Percentiles rank a stretch among this genome's conserved stretches.
Conservation (phyloP, 2,797 vertebrate genomes). For the Scolopax rusticola region DNA sequence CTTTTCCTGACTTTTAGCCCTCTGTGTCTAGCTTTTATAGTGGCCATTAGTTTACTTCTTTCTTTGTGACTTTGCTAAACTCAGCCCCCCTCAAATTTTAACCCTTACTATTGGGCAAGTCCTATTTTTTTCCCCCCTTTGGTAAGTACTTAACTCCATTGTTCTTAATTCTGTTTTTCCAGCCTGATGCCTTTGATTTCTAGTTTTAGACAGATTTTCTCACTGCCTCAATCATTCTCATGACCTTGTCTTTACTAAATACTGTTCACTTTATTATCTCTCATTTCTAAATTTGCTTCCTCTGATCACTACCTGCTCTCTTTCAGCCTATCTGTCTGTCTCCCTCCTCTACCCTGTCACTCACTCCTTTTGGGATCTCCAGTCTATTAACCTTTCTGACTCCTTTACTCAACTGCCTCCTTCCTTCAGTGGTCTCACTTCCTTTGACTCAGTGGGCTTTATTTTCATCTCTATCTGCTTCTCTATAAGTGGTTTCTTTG, state of each 20-base stretch:
- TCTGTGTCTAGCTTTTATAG: background rate
- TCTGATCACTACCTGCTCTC: slow-evolving; percentile 60
- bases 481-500: background rate
- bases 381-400: slow-evolving; percentile 72
- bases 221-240: slow-evolving; percentile 18
- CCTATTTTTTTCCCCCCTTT: background rate
- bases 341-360: slow-evolving; percentile 52
- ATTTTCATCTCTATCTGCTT: background rate
- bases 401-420: slow-evolving; percentile 19
- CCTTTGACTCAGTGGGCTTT: slow-evolving; percentile 35
- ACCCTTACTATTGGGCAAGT: background rate
- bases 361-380: slow-evolving; percentile 67
- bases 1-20: background rate
- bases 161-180: slow-evolving; percentile 29
- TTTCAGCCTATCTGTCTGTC: slow-evolving; percentile 54
- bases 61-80: background rate
- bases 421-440: slow-evolving; percentile 44
- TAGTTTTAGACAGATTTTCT: slow-evolving; percentile 20
- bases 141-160: background rate
- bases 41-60: background rate
- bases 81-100: background rate
- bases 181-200: background rate
- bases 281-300: slow-evolving; percentile 54
- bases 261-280: slow-evolving; percentile 49
- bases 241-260: slow-evolving; percentile 69